These are phyloP conservation scores for Micronisus gabar DNA, from an alignment of 2,113 vertebrate genomes.

Conservation along the genomic window DNA sequence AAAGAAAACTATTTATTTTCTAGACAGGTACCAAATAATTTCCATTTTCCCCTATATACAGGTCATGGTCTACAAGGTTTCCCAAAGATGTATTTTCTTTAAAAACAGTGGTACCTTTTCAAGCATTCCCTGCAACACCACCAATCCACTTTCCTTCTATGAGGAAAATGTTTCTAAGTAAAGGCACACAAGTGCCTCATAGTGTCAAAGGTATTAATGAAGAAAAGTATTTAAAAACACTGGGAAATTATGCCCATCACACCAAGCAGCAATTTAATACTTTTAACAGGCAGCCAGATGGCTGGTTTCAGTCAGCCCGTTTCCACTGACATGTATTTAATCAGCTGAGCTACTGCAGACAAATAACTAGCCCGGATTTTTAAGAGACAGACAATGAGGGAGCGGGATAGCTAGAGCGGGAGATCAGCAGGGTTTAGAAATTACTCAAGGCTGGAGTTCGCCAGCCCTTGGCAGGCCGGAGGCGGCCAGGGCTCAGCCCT, in stretches of 20 bases:
- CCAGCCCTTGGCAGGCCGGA: background rate
- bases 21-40: background rate
- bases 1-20: background rate
- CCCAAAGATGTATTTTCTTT: background rate
- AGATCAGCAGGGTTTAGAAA: background rate
- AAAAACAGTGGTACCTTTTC: background rate
- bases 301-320: background rate
- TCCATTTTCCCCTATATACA: background rate
- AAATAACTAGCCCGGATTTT: background rate
- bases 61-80: background rate
- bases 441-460: background rate
- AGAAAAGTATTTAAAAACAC: background rate
- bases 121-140: background rate
- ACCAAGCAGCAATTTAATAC: background rate
- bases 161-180: background rate
- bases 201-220: background rate
- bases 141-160: background rate
- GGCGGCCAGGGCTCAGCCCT: background rate
- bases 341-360: background rate
- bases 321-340: background rate
- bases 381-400: background rate
- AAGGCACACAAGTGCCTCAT: background rate
- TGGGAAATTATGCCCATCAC: background rate
- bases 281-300: slow-evolving; percentile 1
- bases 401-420: background rate